These are phyloP conservation scores for Perca schrenkii DNA, from an alignment of 2,113 vertebrate genomes.

Conservation along the genomic window DNA sequence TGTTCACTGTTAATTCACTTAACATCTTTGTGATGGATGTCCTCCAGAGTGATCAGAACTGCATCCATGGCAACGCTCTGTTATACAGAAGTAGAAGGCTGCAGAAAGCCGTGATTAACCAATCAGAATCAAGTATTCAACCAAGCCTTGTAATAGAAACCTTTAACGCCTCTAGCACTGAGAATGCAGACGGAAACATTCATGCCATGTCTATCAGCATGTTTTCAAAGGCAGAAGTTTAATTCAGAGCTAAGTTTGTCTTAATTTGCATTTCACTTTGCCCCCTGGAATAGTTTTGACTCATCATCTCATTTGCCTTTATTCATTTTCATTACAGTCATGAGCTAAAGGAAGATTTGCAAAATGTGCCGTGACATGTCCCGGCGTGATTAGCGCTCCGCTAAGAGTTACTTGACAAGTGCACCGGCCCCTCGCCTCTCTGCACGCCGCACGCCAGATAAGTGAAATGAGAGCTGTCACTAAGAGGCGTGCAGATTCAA, in stretches of 20 bases:
- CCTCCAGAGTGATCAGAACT: too few species aligned
- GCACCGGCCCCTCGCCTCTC: conserved; percentile 11
- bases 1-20: too few species aligned
- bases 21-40: too few species aligned
- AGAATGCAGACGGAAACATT: not conserved
- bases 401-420: conserved; percentile 34
- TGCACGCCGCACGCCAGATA: not conserved
- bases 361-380: conserved; percentile 39
- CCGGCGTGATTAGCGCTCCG: conserved; percentile 14
- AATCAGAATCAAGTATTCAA: too few species aligned
- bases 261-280: conserved; percentile 28
- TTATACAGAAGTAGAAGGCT: too few species aligned
- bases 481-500: conserved; percentile 7
- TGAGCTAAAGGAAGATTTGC: conserved; percentile 44
- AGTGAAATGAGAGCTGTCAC: conserved; percentile 38
- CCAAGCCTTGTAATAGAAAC: not conserved
- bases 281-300: conserved; percentile 40
- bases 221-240: not conserved
- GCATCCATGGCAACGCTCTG: too few species aligned
- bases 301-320: conserved; percentile 54
- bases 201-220: conserved; percentile 26
- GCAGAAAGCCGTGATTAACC: too few species aligned
- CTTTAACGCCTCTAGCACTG: not conserved
- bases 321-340: conserved; percentile 46
- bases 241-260: conserved; percentile 9